A percentile compares a stretch with the other conserved stretches of the same genome.
Conservation (phyloP, 2,797 vertebrate species). For the Pseudomugil gertrudae region DNA sequence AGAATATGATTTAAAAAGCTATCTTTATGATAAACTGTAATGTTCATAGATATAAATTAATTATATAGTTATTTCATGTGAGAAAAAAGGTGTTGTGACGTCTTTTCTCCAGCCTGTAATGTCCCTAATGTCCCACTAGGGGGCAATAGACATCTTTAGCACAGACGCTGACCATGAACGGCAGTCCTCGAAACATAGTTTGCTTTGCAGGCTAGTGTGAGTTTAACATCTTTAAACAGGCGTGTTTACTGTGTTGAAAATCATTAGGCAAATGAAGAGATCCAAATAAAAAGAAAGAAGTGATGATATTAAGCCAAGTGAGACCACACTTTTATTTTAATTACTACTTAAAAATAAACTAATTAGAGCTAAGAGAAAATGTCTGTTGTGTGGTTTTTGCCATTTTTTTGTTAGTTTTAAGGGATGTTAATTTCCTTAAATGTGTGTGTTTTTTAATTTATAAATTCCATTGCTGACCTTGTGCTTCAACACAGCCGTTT, state of each 20-base stretch:
- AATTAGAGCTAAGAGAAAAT: conserved; percentile 59
- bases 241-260: conserved; percentile 80
- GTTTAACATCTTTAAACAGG: conserved; percentile 81
- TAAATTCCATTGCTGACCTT: conserved; percentile 59
- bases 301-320: conserved; percentile 76
- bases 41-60: not conserved
- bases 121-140: conserved; percentile 57
- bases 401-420: conserved; percentile 14
- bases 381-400: conserved; percentile 51
- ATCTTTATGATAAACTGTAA: not conserved
- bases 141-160: conserved; percentile 78
- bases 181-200: conserved; percentile 69
- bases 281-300: conserved; percentile 43
- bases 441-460: conserved; percentile 39
- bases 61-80: not conserved
- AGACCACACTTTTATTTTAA: conserved; percentile 79
- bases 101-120: conserved; percentile 41
- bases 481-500: conserved; percentile 55
- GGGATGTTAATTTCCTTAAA: conserved; percentile 44
- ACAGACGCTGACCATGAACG: conserved; percentile 50
- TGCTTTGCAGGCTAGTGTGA: conserved; percentile 78
- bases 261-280: conserved; percentile 78
- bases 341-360: conserved; percentile 72
- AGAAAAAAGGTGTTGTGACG: not conserved
- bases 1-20: not conserved